phyloP scores from a whole-genome alignment of 2,888 invertebrate species.

The Aporophyla nigra region DNA sequence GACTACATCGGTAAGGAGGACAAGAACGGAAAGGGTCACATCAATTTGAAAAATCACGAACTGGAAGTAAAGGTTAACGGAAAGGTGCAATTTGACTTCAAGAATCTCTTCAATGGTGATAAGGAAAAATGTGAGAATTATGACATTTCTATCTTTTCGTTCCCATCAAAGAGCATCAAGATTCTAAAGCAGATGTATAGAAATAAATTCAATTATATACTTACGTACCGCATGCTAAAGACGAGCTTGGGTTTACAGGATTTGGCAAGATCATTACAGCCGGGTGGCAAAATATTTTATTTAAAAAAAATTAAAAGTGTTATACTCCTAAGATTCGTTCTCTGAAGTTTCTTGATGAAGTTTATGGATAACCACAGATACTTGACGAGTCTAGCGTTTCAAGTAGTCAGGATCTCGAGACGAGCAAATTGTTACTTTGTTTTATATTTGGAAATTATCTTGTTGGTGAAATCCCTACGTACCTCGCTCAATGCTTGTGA shows the following conservation, averaged over 20 bases:
- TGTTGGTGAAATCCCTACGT: too few relatives aligned
- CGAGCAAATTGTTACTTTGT: neutral
- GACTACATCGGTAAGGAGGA: neutral
- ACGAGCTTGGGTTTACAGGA: too few relatives aligned
- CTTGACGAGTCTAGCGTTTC: neutral
- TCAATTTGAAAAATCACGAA: conserved; percentile 26
- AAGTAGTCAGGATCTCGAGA: too few relatives aligned
- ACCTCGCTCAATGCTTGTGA: too few relatives aligned
- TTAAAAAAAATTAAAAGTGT: neutral
- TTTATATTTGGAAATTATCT: neutral
- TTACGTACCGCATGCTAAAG: neutral
- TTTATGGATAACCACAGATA: neutral
- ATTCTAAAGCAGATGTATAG: too few relatives aligned
- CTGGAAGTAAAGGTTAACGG: conserved; percentile 11
- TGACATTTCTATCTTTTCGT: neutral
- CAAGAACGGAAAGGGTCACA: conserved; percentile 3
- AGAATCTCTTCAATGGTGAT: conserved; percentile 52
- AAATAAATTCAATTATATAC: neutral
- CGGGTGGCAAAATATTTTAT: too few relatives aligned
- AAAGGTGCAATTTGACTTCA: conserved; percentile 30
- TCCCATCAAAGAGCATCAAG: neutral
- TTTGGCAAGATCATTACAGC: too few relatives aligned
- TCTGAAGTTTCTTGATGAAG: neutral
- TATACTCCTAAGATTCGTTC: too few relatives aligned
- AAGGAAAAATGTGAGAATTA: conserved; percentile 48